A percentile compares a stretch with the other conserved stretches of the same genome.
Evolutionary conservation across 2,888 invertebrate genomes (phyloP).

Genomic region (Actias luna): DNA sequence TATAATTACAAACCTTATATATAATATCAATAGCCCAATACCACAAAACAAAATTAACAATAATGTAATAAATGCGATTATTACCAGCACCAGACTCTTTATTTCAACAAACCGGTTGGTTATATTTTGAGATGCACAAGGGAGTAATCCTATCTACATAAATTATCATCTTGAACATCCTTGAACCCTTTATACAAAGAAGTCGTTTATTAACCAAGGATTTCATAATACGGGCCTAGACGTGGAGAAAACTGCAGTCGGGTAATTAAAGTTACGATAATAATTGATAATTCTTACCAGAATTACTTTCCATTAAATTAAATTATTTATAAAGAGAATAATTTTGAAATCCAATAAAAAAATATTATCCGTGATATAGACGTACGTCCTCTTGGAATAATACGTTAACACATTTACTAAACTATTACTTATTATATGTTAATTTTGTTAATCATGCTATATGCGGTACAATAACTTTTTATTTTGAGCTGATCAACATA

Average conservation of each 20-base stretch:
- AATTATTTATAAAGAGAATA: not conserved
- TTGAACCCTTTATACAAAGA: slow-evolving; percentile 5
- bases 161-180: slow-evolving; percentile 33
- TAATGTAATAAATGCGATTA: not conserved
- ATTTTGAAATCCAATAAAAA: not conserved
- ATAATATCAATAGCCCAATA: not conserved
- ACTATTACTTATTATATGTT: not conserved
- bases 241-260: not conserved
- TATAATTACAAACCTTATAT: too few species aligned
- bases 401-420: not conserved
- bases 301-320: not conserved
- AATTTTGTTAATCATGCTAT: too few species aligned
- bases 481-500: too few species aligned
- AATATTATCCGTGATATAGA: not conserved
- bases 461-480: too few species aligned
- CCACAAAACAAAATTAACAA: not conserved
- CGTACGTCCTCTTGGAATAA: not conserved
- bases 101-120: not conserved
- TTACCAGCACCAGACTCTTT: not conserved
- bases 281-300: slow-evolving; percentile 1
- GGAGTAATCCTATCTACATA: slow-evolving; percentile 18
- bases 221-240: not conserved
- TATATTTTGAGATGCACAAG: not conserved
- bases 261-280: not conserved
- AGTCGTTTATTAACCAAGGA: not conserved